Percentiles rank a stretch among this genome's conserved stretches.
phyloP scores from a whole-genome alignment of 92 coral and sea anemone genomes.

The Parazoanthus swiftii region DNA sequence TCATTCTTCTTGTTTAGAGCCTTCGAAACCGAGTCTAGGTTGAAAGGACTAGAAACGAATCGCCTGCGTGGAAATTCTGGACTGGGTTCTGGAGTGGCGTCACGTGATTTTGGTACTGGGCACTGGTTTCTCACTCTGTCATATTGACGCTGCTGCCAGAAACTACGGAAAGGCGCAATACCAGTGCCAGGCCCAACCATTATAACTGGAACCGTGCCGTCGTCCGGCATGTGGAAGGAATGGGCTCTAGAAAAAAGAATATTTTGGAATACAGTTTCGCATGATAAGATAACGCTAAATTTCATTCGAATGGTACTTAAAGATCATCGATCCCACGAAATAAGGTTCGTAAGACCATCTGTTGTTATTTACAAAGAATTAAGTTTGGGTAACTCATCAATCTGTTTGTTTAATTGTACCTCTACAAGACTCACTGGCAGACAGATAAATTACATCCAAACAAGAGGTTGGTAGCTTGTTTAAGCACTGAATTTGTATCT shows the following conservation, averaged over 20 bases:
- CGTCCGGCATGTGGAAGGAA: slow-evolving; percentile 95
- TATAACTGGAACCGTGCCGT: slow-evolving; percentile 76
- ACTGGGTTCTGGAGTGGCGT: slow-evolving; percentile 52
- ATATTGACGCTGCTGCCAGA: slow-evolving; percentile 96
- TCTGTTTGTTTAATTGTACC: too few relatives aligned
- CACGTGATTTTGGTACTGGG: slow-evolving; percentile 48
- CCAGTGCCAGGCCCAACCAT: slow-evolving; percentile 99
- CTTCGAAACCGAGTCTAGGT: neutral
- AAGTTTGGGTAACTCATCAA: too few relatives aligned
- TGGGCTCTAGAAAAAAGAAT: slow-evolving; percentile 67
- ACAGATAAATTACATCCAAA: too few relatives aligned
- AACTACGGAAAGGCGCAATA: slow-evolving; percentile 97
- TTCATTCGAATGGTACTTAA: too few relatives aligned
- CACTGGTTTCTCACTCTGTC: slow-evolving; percentile 59
- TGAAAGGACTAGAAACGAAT: slow-evolving; percentile 2
- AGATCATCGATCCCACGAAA: too few relatives aligned
- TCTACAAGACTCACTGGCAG: too few relatives aligned
- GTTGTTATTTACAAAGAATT: too few relatives aligned
- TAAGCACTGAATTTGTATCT: neutral
- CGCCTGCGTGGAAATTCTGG: slow-evolving; percentile 43
- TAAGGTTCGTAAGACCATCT: too few relatives aligned
- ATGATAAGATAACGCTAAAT: neutral
- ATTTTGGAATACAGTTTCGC: neutral
- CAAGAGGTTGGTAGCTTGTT: too few relatives aligned
- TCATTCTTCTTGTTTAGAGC: slow-evolving; percentile 4